Percentiles rank a stretch among this genome's conserved stretches.
phyloP scores from a whole-genome alignment of 2,888 invertebrate genomes.

The Cryptocephalus primarius region DNA sequence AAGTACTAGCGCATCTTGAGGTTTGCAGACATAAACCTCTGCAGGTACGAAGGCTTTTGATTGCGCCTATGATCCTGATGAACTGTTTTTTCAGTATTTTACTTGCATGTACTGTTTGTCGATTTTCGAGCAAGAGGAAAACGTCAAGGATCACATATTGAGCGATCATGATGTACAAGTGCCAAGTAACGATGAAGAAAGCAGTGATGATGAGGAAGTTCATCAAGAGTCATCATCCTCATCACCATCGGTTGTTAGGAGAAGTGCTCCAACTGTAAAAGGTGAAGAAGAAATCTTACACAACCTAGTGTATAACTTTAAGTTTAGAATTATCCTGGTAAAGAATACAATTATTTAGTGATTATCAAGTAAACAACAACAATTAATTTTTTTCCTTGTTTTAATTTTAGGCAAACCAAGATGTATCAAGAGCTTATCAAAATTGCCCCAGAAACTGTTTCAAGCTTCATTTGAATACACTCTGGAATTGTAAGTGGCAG shows the following conservation, averaged over 20 bases:
- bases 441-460: not conserved
- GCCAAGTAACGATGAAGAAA: slow-evolving; percentile 8
- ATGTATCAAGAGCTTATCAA: slow-evolving; percentile 9
- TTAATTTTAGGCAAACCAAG: slow-evolving; percentile 12
- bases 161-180: slow-evolving; percentile 13
- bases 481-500: slow-evolving; percentile 27
- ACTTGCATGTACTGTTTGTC: slow-evolving; percentile 27
- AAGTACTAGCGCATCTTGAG: slow-evolving; percentile 25
- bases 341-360: too few species aligned
- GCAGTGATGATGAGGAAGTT: slow-evolving; percentile 9
- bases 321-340: too few species aligned
- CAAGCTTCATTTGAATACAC: slow-evolving; percentile 22
- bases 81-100: slow-evolving; percentile 22
- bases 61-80: not conserved
- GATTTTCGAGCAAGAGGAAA: slow-evolving; percentile 16
- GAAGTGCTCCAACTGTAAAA: not conserved
- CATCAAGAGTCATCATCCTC: too few species aligned
- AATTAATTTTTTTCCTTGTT: too few species aligned
- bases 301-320: not conserved
- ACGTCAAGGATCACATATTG: slow-evolving; percentile 22
- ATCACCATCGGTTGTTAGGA: too few species aligned
- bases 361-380: too few species aligned
- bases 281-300: slow-evolving; percentile 5
- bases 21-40: slow-evolving; percentile 23
- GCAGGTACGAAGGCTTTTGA: slow-evolving; percentile 12